Conservation (phyloP, 2,888 invertebrate species). For the Pandemis corylana region DNA sequence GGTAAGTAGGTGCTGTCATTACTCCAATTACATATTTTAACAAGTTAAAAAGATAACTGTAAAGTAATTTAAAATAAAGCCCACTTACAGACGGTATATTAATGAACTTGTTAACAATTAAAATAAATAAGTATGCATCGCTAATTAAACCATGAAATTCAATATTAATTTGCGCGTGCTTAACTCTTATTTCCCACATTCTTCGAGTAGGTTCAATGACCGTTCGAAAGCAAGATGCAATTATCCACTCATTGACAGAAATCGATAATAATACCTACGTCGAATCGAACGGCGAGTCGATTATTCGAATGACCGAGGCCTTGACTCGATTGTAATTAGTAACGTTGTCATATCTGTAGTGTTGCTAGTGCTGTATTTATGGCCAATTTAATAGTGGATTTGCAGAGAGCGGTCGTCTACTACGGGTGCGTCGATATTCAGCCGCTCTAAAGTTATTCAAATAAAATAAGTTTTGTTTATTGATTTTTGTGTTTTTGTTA, state of each 20-base stretch:
- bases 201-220: slow-evolving; percentile 21
- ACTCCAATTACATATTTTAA: not conserved
- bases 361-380: slow-evolving; percentile 11
- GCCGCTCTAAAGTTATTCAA: not conserved
- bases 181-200: slow-evolving; percentile 26
- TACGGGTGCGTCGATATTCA: not conserved
- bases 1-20: not conserved
- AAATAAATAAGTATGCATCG: not conserved
- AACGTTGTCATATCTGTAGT: slow-evolving; percentile 24
- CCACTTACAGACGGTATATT: not conserved
- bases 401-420: not conserved
- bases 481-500: too few species aligned
- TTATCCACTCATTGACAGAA: slow-evolving; percentile 38
- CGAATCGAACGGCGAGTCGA: slow-evolving; percentile 19
- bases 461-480: not conserved
- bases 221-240: slow-evolving; percentile 23
- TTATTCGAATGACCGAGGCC: slow-evolving; percentile 44
- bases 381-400: slow-evolving; percentile 20
- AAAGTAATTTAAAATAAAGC: not conserved
- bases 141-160: not conserved
- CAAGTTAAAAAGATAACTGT: not conserved
- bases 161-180: slow-evolving; percentile 1
- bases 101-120: not conserved
- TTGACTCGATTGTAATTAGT: slow-evolving; percentile 53
- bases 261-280: slow-evolving; percentile 30